Evolutionary conservation across 2,113 vertebrate genomes (phyloP).

Genomic region (Stomatorhinus ivindoensis): DNA sequence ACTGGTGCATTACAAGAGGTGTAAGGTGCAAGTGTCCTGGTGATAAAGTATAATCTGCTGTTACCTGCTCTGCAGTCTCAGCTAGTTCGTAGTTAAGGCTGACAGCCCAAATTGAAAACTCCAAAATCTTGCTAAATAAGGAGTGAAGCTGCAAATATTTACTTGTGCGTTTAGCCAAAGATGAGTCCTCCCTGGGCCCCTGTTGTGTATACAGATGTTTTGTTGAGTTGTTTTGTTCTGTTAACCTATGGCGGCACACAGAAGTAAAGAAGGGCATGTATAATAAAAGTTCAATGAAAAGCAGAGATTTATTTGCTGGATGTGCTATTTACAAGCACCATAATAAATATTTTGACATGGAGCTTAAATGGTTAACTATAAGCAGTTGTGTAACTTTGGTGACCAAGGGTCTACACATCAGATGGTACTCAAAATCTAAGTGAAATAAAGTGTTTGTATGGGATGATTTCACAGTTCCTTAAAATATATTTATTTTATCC

Average conservation of each 20-base stretch:
- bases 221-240: neutral
- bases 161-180: neutral
- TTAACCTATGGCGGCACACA: too few relatives aligned
- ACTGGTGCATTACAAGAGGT: neutral
- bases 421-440: neutral
- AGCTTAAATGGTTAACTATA: neutral
- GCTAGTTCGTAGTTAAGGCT: slow-evolving; percentile 49
- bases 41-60: neutral
- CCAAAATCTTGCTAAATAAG: neutral
- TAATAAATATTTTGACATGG: neutral
- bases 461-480: neutral
- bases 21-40: neutral
- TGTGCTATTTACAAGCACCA: neutral
- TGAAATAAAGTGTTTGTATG: neutral
- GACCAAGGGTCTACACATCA: neutral
- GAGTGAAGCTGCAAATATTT: neutral
- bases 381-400: neutral
- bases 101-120: slow-evolving; percentile 38
- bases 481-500: neutral
- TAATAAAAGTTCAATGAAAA: neutral
- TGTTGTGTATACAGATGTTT: neutral
- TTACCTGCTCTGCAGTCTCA: neutral
- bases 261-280: neutral
- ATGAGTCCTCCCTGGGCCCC: neutral
- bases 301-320: neutral